These are phyloP conservation scores for Protomyctophum bolini DNA, from an alignment of 2,113 vertebrate genomes.

Conservation along the genomic window DNA sequence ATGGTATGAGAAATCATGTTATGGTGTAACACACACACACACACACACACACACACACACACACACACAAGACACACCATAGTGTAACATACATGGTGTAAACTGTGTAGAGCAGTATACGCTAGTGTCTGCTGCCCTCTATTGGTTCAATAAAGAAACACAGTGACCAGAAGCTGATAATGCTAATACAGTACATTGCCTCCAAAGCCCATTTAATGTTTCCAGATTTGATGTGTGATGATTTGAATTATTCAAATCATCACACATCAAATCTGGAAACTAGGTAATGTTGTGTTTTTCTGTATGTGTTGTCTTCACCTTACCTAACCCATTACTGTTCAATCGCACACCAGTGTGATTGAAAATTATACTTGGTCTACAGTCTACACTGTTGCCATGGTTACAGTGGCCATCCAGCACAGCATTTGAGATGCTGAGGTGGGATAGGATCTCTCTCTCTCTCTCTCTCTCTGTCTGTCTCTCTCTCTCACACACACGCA, in stretches of 20 bases:
- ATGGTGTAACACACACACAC: not conserved
- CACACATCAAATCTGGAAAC: conserved; percentile 8
- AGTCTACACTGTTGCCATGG: conserved; percentile 72
- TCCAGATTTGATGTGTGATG: too few species aligned
- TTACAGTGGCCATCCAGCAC: conserved; percentile 44
- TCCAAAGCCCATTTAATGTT: conserved; percentile 22
- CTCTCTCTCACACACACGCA: not conserved
- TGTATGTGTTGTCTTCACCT: conserved; percentile 5
- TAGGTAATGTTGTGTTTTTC: conserved; percentile 25
- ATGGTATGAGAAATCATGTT: not conserved
- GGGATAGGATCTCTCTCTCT: conserved; percentile 8
- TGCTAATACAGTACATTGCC: conserved; percentile 16
- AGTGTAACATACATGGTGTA: not conserved
- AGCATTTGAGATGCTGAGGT: conserved; percentile 42
- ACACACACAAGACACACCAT: not conserved
- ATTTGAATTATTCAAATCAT: too few species aligned
- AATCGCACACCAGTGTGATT: conserved; percentile 38
- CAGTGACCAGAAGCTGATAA: not conserved
- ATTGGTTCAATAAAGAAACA: conserved; percentile 24
- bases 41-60: too few species aligned
- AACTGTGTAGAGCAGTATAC: conserved; percentile 40
- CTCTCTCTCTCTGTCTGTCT: not conserved
- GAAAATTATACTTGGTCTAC: conserved; percentile 61
- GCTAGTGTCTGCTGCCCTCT: conserved; percentile 36
- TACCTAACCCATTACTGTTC: conserved; percentile 18